Percentiles rank a stretch among this genome's conserved stretches.
Conservation (phyloP, 2,888 invertebrate genomes). For the Chymomyza amoena region DNA sequence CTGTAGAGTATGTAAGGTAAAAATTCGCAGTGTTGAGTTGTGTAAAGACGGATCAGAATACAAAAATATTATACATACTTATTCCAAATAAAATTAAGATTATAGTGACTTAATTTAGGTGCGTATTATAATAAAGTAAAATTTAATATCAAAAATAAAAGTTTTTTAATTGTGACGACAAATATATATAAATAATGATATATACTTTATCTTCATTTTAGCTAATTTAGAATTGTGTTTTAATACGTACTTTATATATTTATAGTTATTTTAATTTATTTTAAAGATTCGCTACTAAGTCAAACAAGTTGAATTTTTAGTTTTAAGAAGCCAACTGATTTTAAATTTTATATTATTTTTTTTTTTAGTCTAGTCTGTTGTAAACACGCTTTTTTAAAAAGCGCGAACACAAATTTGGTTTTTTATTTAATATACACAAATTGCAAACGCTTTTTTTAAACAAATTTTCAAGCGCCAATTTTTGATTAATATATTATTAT, state of each 20-base stretch:
- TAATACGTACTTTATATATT: background rate
- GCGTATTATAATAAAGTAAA: background rate
- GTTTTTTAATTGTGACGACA: background rate
- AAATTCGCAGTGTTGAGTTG: background rate
- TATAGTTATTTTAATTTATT: background rate
- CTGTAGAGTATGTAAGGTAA: too few relatives aligned
- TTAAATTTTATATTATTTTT: background rate
- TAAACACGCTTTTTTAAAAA: constrained; percentile 48
- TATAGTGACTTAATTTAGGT: background rate
- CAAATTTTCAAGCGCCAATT: background rate
- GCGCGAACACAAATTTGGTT: constrained; percentile 52
- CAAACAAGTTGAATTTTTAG: background rate
- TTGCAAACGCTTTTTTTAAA: background rate
- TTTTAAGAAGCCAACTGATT: background rate
- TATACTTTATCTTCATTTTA: constrained; percentile 19
- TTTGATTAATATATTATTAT: background rate
- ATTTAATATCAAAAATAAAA: constrained; percentile 9
- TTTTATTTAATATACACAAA: constrained; percentile 2
- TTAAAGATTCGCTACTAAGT: background rate
- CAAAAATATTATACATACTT: background rate
- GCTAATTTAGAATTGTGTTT: background rate
- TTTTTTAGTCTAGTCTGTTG: constrained; percentile 5
- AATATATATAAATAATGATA: background rate
- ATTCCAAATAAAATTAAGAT: background rate
- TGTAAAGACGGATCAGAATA: background rate